phyloP scores from a whole-genome alignment of 2,113 vertebrate genomes.

The Coryphaenoides rupestris region DNA sequence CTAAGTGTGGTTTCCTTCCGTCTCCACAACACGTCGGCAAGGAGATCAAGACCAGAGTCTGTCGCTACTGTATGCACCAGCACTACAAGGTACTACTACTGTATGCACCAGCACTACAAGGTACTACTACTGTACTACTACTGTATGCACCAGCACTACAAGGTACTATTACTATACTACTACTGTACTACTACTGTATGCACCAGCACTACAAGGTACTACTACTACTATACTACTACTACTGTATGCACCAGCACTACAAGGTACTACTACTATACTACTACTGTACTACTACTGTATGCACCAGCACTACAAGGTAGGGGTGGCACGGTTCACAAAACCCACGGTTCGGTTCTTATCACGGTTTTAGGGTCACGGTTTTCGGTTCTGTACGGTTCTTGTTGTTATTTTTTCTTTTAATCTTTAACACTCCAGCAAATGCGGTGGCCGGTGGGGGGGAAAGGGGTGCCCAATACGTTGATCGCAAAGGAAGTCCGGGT shows the following conservation, averaged over 20 bases:
- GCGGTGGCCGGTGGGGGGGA: no score
- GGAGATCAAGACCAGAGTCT: constrained; percentile 90
- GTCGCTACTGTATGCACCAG: constrained; percentile 97
- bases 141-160: constrained; percentile 42
- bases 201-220: constrained; percentile 2
- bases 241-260: not conserved
- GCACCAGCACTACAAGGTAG: not conserved
- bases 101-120: not conserved
- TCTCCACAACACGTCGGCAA: constrained; percentile 85
- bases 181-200: not conserved
- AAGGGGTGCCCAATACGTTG: no score
- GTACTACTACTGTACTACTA: not conserved
- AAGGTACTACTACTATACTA: not conserved
- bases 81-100: constrained; percentile 52
- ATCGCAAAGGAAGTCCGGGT: no score
- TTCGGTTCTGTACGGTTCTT: no score
- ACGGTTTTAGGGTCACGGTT: no score
- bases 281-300: not conserved
- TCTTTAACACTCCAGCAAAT: no score
- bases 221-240: not conserved
- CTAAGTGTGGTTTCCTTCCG: constrained; percentile 97
- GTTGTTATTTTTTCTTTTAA: no score
- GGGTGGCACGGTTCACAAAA: no score
- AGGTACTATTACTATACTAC: not conserved
- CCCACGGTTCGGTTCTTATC: no score